Conservation (phyloP, 2,797 vertebrate genomes). For the Harpagifer antarcticus region DNA sequence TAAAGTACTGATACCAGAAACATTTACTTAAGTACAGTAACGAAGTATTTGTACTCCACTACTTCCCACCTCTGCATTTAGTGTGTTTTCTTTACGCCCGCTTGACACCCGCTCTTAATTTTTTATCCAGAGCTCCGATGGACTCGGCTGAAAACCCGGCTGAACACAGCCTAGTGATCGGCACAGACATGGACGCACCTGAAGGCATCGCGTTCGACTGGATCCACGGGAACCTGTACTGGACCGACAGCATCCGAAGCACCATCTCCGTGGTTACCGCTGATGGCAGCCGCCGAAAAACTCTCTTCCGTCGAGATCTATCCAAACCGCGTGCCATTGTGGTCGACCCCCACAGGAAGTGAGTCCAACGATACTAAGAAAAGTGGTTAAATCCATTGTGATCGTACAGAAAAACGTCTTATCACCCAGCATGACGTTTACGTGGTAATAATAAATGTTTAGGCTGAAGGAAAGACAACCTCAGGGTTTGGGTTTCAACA, state of each 20-base stretch:
- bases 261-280: slow-evolving; percentile 88
- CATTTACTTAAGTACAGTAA: no score
- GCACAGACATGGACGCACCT: slow-evolving; percentile 80
- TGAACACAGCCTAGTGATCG: slow-evolving; percentile 80
- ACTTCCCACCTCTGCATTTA: no score
- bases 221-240: slow-evolving; percentile 92
- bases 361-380: slow-evolving; percentile 25
- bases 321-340: slow-evolving; percentile 89
- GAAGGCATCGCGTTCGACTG: slow-evolving; percentile 93
- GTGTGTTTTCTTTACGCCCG: not conserved
- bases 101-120: slow-evolving; percentile 16
- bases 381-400: not conserved
- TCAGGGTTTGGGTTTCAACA: not conserved
- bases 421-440: not conserved
- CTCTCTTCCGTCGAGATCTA: slow-evolving; percentile 82
- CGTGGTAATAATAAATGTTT: not conserved
- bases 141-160: slow-evolving; percentile 79
- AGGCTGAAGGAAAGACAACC: no score
- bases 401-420: not conserved
- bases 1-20: no score
- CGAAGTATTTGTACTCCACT: no score
- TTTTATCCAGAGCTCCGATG: slow-evolving; percentile 82
- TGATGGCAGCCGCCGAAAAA: slow-evolving; percentile 86
- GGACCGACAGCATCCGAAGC: slow-evolving; percentile 90
- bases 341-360: slow-evolving; percentile 92